Percentiles rank a stretch among this genome's conserved stretches.
Conservation (phyloP, 2,113 vertebrate species). For the Mormyrus iriodes region DNA sequence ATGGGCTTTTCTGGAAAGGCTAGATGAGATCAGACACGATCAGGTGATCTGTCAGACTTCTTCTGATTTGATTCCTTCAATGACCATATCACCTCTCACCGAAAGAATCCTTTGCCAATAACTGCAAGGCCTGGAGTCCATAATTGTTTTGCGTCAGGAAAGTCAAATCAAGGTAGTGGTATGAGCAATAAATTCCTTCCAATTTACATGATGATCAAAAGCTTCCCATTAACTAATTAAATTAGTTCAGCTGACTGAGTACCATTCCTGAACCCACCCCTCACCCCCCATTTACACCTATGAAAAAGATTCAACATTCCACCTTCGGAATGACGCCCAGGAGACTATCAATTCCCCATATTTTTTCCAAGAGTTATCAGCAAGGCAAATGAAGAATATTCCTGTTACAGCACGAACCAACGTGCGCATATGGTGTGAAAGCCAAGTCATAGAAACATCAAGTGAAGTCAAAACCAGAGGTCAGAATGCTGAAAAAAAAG, state of each 20-base stretch:
- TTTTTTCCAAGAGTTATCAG: not conserved
- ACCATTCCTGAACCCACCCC: conserved; percentile 11
- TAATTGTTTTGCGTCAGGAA: not conserved
- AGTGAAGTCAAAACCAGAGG: not conserved
- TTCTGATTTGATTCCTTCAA: not conserved
- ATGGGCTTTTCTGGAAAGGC: not conserved
- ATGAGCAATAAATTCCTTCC: conserved; percentile 43
- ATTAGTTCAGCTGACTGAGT: conserved; percentile 36
- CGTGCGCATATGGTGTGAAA: not conserved
- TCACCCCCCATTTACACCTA: conserved; percentile 45
- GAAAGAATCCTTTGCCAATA: not conserved
- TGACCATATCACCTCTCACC: not conserved
- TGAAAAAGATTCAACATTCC: conserved; percentile 30
- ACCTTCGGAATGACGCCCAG: not conserved
- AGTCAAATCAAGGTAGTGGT: conserved; percentile 35
- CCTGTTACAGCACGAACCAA: not conserved
- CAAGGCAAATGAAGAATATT: not conserved
- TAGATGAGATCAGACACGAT: not conserved
- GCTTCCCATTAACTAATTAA: conserved; percentile 39
- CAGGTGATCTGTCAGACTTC: not conserved
- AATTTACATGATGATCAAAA: conserved; percentile 20
- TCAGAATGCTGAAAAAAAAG: not conserved
- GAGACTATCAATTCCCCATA: not conserved
- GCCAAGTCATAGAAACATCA: not conserved
- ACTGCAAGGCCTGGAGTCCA: not conserved